phyloP scores from a whole-genome alignment of 2,113 vertebrate genomes.

The Podiceps cristatus region DNA sequence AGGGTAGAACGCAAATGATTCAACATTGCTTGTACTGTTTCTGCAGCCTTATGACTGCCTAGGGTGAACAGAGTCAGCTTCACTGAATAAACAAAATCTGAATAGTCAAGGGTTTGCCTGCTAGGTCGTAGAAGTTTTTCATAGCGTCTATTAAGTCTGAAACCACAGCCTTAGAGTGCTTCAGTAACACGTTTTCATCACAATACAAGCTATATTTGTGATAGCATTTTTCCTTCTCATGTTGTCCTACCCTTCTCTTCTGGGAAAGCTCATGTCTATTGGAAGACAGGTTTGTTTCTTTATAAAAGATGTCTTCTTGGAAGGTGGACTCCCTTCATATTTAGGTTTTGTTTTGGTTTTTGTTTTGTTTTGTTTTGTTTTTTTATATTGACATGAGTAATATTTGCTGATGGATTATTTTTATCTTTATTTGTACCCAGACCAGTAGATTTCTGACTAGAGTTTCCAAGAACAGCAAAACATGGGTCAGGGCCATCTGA shows the following conservation, averaged over 20 bases:
- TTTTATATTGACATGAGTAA: neutral
- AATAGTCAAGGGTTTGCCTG: slow-evolving; percentile 53
- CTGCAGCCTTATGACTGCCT: slow-evolving; percentile 35
- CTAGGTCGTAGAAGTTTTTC: slow-evolving; percentile 35
- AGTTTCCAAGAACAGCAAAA: slow-evolving; percentile 23
- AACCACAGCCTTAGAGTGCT: slow-evolving; percentile 39
- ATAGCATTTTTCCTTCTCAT: neutral
- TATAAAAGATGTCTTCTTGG: slow-evolving; percentile 48
- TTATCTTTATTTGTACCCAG: slow-evolving; percentile 27
- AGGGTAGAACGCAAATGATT: slow-evolving; percentile 23
- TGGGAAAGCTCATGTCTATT: neutral
- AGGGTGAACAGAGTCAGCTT: slow-evolving; percentile 41
- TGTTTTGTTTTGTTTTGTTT: neutral
- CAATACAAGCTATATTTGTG: slow-evolving; percentile 1
- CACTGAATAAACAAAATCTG: slow-evolving; percentile 53
- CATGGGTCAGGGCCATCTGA: slow-evolving; percentile 24
- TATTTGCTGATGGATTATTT: slow-evolving; percentile 30
- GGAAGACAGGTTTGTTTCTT: slow-evolving; percentile 50
- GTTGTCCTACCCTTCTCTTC: neutral
- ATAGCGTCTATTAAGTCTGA: slow-evolving; percentile 57
- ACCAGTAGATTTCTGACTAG: slow-evolving; percentile 43
- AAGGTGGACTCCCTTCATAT: neutral
- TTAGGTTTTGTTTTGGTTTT: neutral
- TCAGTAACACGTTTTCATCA: slow-evolving; percentile 57
- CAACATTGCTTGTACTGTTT: slow-evolving; percentile 56